Base-by-base conservation (phyloP, 1,140 invertebrate species). In the Phenacoccus solenopsis region DNA sequence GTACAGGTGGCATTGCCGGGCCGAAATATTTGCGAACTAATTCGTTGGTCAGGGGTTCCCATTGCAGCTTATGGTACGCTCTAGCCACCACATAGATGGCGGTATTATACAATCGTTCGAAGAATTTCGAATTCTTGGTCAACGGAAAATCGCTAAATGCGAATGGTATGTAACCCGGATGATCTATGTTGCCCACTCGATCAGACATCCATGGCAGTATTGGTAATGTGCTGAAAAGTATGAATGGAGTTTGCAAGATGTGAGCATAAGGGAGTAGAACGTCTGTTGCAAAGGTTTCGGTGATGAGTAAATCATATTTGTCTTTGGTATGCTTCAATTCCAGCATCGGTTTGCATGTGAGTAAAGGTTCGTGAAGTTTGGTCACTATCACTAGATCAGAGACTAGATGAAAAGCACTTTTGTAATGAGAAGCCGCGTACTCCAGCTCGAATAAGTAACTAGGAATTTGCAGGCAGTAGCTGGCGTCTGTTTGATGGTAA, bases 201-300 rank as follows among this genome's bases (percentile, higher is more conserved):
- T 80, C 77, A 38, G 81, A 81, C 70, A 83, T 80, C 83, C 84
- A 88, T 13, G 85, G 79, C 80, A 86, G 82, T 22, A 84, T 71
- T 7, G 81, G 77, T 57, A 82, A 81, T 1, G 85, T 83, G 71
- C 80, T 81, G 4, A 84, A 72, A 0, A 80, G 78, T 1, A 90
- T 83, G 1, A 85, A 79, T 0, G 87, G 88, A 9, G 69, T 70
- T 24, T 72, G 67, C 28, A 74, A 72, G 30, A 59, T 70, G 72
- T 80, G 73, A 0, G 76, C 76, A 32, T 80, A 75, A 0, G 73
- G 72, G 12, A 73, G 35, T n/a, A 72, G 71, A 3, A 64, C 61
- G 30, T 74, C 73, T 0, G 59, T 71, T n/a, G 67, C 64, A 61
- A 77, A 77, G 12, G 74, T 70, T 70, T 76, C 74, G 9, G 73